Conservation (phyloP, 2,113 vertebrate species). For the Passer domesticus region DNA sequence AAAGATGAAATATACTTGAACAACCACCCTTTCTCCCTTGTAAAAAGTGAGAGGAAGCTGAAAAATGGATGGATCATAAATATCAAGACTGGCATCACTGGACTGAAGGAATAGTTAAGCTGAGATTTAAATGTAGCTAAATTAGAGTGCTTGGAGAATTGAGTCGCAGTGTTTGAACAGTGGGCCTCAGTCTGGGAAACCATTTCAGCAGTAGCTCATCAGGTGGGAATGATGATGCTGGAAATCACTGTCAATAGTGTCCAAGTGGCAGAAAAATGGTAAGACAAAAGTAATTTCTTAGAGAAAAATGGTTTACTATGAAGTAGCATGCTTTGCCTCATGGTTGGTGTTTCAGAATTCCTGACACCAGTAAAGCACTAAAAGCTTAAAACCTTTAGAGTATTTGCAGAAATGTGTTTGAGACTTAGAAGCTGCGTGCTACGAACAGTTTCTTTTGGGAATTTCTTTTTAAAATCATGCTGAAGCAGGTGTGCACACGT, state of each 20-base stretch:
- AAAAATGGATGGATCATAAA: not conserved
- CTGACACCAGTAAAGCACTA: not conserved
- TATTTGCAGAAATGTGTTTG: slow-evolving; percentile 5
- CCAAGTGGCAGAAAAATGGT: not conserved
- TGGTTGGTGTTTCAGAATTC: not conserved
- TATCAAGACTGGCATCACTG: not conserved
- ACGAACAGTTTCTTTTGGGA: slow-evolving; percentile 3
- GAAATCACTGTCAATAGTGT: not conserved
- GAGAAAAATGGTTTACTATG: not conserved
- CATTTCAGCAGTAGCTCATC: not conserved
- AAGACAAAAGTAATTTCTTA: not conserved
- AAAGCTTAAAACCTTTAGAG: not conserved
- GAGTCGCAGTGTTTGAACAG: not conserved
- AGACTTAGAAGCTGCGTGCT: not conserved
- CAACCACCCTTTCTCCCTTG: not conserved
- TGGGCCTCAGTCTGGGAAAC: not conserved
- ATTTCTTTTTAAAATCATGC: slow-evolving; percentile 27
- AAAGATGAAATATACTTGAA: not conserved
- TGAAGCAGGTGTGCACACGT: slow-evolving; percentile 59
- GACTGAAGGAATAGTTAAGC: not conserved
- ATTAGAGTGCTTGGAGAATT: not conserved
- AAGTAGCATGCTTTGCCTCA: not conserved
- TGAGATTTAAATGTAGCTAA: not conserved
- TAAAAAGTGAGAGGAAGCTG: not conserved
- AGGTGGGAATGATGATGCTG: not conserved